Conservation (phyloP, 2,888 invertebrate genomes). For the Epinotia ramella region DNA sequence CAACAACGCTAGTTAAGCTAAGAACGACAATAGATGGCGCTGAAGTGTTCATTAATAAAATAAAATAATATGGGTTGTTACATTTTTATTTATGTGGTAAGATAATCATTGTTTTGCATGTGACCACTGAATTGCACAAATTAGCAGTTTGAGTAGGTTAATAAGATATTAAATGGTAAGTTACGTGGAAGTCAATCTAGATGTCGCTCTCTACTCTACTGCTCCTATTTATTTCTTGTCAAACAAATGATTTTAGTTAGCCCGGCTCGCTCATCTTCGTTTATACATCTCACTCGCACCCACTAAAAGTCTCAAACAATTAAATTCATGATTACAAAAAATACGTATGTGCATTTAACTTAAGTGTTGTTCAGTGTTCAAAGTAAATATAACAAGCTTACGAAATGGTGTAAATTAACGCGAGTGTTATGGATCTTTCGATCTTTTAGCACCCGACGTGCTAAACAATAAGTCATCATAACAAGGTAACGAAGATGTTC, state of each 20-base stretch:
- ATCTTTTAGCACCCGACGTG: slow-evolving; percentile 37
- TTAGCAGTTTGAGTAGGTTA: neutral
- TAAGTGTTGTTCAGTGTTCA: slow-evolving; percentile 23
- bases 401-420: slow-evolving; percentile 37
- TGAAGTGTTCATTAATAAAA: slow-evolving; percentile 4
- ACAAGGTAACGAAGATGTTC: slow-evolving; percentile 78
- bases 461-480: slow-evolving; percentile 47
- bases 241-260: slow-evolving; percentile 28
- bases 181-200: slow-evolving; percentile 13
- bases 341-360: slow-evolving; percentile 28
- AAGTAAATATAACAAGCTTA: slow-evolving; percentile 29
- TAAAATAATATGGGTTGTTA: neutral
- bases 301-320: slow-evolving; percentile 19
- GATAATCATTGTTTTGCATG: neutral
- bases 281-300: slow-evolving; percentile 27
- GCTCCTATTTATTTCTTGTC: slow-evolving; percentile 21
- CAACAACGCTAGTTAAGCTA: neutral
- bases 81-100: neutral
- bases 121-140: neutral
- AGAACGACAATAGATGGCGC: slow-evolving; percentile 22
- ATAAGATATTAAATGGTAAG: neutral
- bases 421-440: slow-evolving; percentile 57
- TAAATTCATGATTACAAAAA: slow-evolving; percentile 38
- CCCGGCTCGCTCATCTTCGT: slow-evolving; percentile 31
- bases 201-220: slow-evolving; percentile 21